A percentile compares a stretch with the other conserved stretches of the same genome.
Conservation (phyloP, 2,797 vertebrate species). For the Onychomys arenicola region DNA sequence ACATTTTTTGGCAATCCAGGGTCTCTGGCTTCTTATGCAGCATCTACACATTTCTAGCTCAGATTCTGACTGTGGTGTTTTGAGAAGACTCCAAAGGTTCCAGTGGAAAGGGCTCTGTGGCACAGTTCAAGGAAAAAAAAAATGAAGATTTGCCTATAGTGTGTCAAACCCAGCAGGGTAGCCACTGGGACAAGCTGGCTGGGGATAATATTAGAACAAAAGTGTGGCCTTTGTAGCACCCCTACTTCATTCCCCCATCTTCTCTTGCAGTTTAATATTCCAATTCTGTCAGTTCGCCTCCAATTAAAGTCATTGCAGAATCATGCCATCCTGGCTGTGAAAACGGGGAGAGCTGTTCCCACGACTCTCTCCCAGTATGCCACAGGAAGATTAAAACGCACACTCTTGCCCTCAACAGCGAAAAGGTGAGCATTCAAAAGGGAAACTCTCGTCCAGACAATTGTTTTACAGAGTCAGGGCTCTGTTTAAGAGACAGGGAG, state of each 20-base stretch:
- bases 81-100: neutral
- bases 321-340: neutral
- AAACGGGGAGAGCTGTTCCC: neutral
- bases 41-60: neutral
- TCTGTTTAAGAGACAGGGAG: neutral
- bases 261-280: neutral
- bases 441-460: neutral
- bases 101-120: neutral
- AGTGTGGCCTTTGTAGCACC: neutral
- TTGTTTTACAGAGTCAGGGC: neutral
- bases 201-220: neutral
- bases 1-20: neutral
- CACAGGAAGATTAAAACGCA: neutral
- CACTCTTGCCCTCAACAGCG: no score
- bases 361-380: neutral
- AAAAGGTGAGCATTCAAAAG: neutral
- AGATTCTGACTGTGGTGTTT: neutral
- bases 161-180: neutral
- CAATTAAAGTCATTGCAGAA: neutral
- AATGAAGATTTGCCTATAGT: neutral
- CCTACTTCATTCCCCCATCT: no score
- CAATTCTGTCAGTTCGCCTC: neutral
- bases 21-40: neutral
- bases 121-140: neutral
- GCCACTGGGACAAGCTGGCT: no score